Conservation (phyloP, 2,888 invertebrate species). For the Scelioninae gen. 1 region DNA sequence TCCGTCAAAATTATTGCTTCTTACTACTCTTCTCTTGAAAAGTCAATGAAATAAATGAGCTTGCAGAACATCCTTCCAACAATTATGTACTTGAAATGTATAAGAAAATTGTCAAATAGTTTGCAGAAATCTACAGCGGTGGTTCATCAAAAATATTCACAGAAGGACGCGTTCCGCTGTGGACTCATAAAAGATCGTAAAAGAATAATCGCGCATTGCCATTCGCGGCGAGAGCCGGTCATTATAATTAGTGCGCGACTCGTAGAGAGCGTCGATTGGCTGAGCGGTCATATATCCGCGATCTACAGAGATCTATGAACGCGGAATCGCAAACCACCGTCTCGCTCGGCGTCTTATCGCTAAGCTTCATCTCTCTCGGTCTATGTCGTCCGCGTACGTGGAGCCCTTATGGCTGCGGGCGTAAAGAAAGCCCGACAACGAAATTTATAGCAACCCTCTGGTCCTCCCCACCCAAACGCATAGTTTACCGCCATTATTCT, state of each 20-base stretch:
- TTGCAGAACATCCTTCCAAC: no score
- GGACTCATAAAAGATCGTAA: constrained; percentile 1
- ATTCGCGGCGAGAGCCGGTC: constrained; percentile 74
- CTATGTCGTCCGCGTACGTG: constrained; percentile 51
- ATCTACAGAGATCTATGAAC: constrained; percentile 69
- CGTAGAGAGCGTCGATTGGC: constrained; percentile 69
- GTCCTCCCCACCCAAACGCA: constrained; percentile 61
- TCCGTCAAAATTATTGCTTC: constrained; percentile 83
- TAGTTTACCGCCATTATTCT: constrained; percentile 64
- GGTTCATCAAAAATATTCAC: constrained; percentile 3
- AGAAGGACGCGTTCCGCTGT: neutral
- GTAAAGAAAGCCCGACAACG: constrained; percentile 73
- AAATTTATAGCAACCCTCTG: constrained; percentile 78
- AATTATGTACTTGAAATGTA: no score
- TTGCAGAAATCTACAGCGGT: neutral
- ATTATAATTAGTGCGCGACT: constrained; percentile 79
- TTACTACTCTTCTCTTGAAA: constrained; percentile 77
- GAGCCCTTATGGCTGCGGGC: constrained; percentile 57
- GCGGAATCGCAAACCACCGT: constrained; percentile 56
- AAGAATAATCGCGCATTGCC: constrained; percentile 64
- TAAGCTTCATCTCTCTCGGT: constrained; percentile 52
- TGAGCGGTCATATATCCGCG: constrained; percentile 65
- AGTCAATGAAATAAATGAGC: constrained; percentile 67
- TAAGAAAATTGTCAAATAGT: neutral
- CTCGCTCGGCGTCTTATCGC: constrained; percentile 49